Evolutionary conservation across 1,140 invertebrate genomes (phyloP), one percentile per base, ranked within the genome.

Genomic region (Dysdera silvatica): DNA sequence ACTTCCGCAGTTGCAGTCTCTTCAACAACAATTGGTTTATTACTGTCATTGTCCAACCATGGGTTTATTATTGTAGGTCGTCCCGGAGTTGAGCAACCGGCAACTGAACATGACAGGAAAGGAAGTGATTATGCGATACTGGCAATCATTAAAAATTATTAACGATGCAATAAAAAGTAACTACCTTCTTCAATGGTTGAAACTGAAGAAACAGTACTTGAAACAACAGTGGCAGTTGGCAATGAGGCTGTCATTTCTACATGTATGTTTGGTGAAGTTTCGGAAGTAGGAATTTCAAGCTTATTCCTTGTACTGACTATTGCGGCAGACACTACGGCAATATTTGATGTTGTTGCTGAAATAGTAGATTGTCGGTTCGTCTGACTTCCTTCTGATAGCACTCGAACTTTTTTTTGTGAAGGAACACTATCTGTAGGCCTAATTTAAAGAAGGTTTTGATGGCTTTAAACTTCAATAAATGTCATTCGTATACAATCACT

Each of bases 301-400:
- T 28, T 24, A 5, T 23, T 24, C 20, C 16, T 26, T 7, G 37
- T 24, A 14, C 53, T 29, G 20, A 55, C n/a, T 37, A 52, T 47
- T 2, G 62, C 55, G 23, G 47, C 55, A 12, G 62, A 40, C 0
- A 64, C 62, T 32, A 64, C 48, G 6, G 55, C 62, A 49, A 63
- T 37, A 41, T 57, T 63, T 5, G 43, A 28, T 16, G 53, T 20
- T 3, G 43, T 12, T 10, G 43, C 43, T 5, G 28, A 26, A 24
- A 51, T 33, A 7, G 28, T 20, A 1, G 45, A 45, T n/a, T 56
- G 61, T 23, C 57, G 61, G 33, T 49, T 63, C 3, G 62, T 64
- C 12, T 64, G 62, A 20, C 62, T 64, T 8, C 62, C 62, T 58
- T 64, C 62, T 16, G 62, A 64, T 8, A 58, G 31, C 62, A 64